These are phyloP conservation scores for Liolophura sinensis DNA, from an alignment of 1,140 invertebrate species.

Conservation along the genomic window DNA sequence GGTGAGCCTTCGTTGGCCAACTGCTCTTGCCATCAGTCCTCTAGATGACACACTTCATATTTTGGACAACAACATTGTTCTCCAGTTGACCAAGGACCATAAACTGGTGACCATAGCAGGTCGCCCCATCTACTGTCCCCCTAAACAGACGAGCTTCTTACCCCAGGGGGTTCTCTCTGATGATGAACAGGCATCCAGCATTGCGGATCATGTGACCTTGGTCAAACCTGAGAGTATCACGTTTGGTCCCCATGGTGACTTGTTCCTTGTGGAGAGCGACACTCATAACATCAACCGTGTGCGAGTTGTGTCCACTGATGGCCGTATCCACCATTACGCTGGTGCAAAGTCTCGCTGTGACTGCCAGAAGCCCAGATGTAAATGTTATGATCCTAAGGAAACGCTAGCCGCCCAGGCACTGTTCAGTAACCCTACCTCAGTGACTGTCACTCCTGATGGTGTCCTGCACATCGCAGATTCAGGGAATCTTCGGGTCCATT, in stretches of 20 bases:
- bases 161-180: constrained; percentile 40
- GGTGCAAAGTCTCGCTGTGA: constrained; percentile 95
- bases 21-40: constrained; percentile 89
- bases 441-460: constrained; percentile 85
- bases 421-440: constrained; percentile 92
- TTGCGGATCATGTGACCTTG: constrained; percentile 74
- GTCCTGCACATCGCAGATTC: constrained; percentile 86
- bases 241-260: constrained; percentile 88
- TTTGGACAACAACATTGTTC: constrained; percentile 93
- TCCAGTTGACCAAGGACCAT: constrained; percentile 86
- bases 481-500: constrained; percentile 82
- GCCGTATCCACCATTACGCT: constrained; percentile 87
- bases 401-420: constrained; percentile 87
- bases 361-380: constrained; percentile 80
- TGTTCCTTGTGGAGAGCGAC: constrained; percentile 93
- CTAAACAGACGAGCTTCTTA: constrained; percentile 59
- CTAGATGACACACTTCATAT: constrained; percentile 93
- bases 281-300: constrained; percentile 87
- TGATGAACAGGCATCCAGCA: constrained; percentile 46
- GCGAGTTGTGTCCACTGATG: constrained; percentile 87
- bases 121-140: constrained; percentile 85
- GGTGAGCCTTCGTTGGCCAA: constrained; percentile 92
- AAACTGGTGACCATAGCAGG: constrained; percentile 90
- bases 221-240: constrained; percentile 91
- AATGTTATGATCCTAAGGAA: constrained; percentile 79